phyloP scores from a whole-genome alignment of 2,797 vertebrate genomes.

The Neomorphus geoffroyi region DNA sequence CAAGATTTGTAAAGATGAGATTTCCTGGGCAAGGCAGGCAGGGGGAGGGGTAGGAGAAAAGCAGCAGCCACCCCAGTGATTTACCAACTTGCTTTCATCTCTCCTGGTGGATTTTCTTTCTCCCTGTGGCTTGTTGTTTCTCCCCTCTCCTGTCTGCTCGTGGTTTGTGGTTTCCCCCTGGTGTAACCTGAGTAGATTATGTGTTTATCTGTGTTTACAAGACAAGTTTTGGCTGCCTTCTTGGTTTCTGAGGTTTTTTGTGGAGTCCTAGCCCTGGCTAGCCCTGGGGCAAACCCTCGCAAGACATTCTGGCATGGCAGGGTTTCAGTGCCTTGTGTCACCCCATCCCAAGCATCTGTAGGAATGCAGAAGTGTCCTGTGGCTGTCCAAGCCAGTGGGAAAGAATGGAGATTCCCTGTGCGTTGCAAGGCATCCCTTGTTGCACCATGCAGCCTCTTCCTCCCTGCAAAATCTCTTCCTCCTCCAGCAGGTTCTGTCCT shows the following conservation, averaged over 20 bases:
- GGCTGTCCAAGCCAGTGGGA: neutral
- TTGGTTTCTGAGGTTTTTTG: slow-evolving; percentile 44
- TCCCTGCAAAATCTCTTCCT: neutral
- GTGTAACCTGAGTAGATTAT: slow-evolving; percentile 42
- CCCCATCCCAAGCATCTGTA: neutral
- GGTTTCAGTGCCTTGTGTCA: neutral
- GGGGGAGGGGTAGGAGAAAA: neutral
- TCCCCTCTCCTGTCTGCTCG: slow-evolving; percentile 10
- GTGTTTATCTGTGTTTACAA: neutral
- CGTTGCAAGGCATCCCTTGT: neutral
- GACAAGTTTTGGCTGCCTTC: neutral
- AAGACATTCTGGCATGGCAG: neutral
- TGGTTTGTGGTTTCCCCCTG: slow-evolving; percentile 36
- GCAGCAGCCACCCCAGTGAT: neutral
- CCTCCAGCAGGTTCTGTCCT: neutral
- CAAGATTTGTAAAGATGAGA: neutral
- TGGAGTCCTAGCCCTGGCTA: neutral
- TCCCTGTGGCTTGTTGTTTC: neutral
- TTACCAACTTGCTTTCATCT: neutral
- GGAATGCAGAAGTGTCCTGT: neutral
- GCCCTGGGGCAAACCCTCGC: neutral
- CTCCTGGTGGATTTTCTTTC: neutral
- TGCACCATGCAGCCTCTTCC: neutral
- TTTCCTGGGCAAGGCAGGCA: neutral
- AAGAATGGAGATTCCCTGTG: neutral